Base-by-base conservation (phyloP, 2,113 vertebrate genomes). In the Hydrolagus affinis region DNA sequence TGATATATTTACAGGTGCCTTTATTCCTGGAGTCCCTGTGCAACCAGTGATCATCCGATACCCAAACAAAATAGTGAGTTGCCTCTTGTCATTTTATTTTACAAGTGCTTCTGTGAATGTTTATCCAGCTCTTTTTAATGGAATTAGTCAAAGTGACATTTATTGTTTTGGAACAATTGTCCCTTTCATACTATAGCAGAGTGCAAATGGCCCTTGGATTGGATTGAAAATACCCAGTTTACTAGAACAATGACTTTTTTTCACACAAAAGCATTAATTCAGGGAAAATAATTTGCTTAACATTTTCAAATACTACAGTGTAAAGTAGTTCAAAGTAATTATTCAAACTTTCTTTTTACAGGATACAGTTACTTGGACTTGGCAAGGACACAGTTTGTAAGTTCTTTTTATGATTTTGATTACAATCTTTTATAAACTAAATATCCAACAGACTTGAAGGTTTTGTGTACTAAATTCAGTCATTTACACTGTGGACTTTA, bases 351-450 rank as follows among this genome's bases (percentile, higher is more conserved):
- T 68, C 87, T 85, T 88, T 59, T 83, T 85, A 25, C 85, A 99
- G 97, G 98, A 99, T 86, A 98, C 96, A 0, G 96, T 99, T 88
- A 97, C 97, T 62, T 99, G 98, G 98, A 99, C 98, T 0, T 99
- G 98, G 98, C 98, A 99, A 88, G 98, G 98, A 10, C 96, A 95
- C 86, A 93, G 90, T 77, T 90, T 94, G 97, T 99, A 93, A 96
- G 98, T 94, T 11, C 75, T 23, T 70, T 74, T 14, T 30, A 62
- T 85, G 10, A 57, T 57, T 59, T 70, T 44, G 10, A 25, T 57
- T 59, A 8, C 19, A 56, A 71, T n/a, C 32, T 11, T 85, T 25
- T 78, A 71, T 4, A 32, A 68, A 83, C 28, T 74, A 74, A 25
- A 25, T 23, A 59, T 44, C 44, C 44, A 78, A 78, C 75, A 44